Conservation (phyloP, 1,140 invertebrate genomes). For the Pachyrhynchus sulphureomaculatus region DNA sequence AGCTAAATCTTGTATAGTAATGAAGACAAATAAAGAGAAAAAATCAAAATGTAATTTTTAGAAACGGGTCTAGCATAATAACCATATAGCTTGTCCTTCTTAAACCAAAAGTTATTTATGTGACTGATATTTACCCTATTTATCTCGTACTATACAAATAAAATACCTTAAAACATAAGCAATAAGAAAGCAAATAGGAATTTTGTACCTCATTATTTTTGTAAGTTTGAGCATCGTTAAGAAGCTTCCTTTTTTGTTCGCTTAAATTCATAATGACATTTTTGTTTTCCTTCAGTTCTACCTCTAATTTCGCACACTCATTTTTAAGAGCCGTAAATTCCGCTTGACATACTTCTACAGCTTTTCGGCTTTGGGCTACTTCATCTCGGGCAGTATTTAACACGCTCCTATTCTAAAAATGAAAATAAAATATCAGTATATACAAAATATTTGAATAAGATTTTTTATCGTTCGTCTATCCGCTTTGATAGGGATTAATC, state of each 20-base stretch:
- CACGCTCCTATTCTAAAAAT: conserved; percentile 47
- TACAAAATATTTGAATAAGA: background rate
- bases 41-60: no score
- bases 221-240: conserved; percentile 53
- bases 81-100: no score
- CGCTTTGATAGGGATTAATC: no score
- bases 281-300: conserved; percentile 58
- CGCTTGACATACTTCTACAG: conserved; percentile 56
- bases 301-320: conserved; percentile 56
- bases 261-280: conserved; percentile 54
- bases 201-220: conserved; percentile 57
- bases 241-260: conserved; percentile 55
- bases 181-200: no score
- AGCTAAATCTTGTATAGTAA: no score
- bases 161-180: no score
- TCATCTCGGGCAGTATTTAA: conserved; percentile 49
- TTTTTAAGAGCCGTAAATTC: conserved; percentile 57
- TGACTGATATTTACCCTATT: no score
- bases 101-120: no score
- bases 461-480: no score
- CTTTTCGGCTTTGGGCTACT: conserved; percentile 55
- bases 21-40: no score
- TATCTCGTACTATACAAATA: no score
- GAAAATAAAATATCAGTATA: background rate
- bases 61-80: no score